Percentiles rank a stretch among this genome's conserved stretches.
Evolutionary conservation across 2,888 invertebrate genomes (phyloP).

Genomic region (Euzophera pinguis): DNA sequence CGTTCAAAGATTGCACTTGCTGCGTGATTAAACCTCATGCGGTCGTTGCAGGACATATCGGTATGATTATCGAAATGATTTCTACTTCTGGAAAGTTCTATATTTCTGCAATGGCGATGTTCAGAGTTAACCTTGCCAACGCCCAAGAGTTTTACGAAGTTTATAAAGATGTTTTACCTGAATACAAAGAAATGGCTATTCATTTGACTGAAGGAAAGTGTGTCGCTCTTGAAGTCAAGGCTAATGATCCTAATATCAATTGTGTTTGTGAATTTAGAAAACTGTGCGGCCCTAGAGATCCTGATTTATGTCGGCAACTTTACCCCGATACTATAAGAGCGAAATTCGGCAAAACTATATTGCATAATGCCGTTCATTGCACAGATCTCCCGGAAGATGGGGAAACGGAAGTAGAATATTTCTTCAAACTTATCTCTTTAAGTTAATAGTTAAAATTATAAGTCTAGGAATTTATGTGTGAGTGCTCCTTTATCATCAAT

Average conservation of each 20-base stretch:
- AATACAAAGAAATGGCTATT: slow-evolving; percentile 87
- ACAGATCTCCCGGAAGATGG: slow-evolving; percentile 95
- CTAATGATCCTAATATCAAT: slow-evolving; percentile 70
- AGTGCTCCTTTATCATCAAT: too few species aligned
- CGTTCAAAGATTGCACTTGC: slow-evolving; percentile 84
- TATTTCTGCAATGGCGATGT: slow-evolving; percentile 90
- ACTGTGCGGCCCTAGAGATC: slow-evolving; percentile 93
- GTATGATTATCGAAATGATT: slow-evolving; percentile 87
- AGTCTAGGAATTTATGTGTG: too few species aligned
- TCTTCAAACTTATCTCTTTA: slow-evolving; percentile 82
- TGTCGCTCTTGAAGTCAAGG: slow-evolving; percentile 89
- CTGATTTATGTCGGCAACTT: slow-evolving; percentile 80
- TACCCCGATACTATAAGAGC: slow-evolving; percentile 91
- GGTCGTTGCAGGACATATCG: slow-evolving; percentile 85
- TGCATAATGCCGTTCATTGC: slow-evolving; percentile 94
- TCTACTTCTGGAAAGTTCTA: slow-evolving; percentile 84
- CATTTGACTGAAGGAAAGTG: slow-evolving; percentile 92
- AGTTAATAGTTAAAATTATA: background rate
- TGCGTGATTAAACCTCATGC: slow-evolving; percentile 95
- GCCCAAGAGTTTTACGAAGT: slow-evolving; percentile 95
- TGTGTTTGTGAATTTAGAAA: slow-evolving; percentile 86
- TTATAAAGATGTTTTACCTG: slow-evolving; percentile 91
- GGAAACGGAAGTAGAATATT: slow-evolving; percentile 87
- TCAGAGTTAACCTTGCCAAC: slow-evolving; percentile 86
- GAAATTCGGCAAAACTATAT: slow-evolving; percentile 87